phyloP scores from a whole-genome alignment of 2,888 invertebrate species.

The Cephonodes hylas region DNA sequence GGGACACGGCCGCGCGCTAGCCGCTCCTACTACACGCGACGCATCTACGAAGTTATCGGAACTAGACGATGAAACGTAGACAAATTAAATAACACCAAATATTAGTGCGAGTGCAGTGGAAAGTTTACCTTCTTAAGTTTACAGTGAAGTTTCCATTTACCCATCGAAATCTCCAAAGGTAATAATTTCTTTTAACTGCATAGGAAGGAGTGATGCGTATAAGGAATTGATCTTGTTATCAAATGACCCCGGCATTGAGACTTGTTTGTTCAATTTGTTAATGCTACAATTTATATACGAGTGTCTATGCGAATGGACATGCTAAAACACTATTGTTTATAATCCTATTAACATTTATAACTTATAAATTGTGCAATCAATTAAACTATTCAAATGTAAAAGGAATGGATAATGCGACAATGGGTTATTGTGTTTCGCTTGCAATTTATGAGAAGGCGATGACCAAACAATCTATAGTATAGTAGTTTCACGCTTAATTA shows the following conservation, averaged over 20 bases:
- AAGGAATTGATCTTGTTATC: conserved; percentile 44
- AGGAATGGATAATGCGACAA: neutral
- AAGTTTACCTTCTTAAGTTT: conserved; percentile 21
- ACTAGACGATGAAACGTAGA: neutral
- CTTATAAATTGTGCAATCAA: conserved; percentile 19
- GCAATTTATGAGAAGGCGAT: neutral
- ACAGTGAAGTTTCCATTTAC: conserved; percentile 14
- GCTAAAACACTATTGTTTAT: conserved; percentile 31
- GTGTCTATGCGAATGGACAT: conserved; percentile 37
- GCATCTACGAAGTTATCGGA: conserved; percentile 9
- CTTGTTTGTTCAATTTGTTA: conserved; percentile 59
- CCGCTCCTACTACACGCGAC: conserved; percentile 18
- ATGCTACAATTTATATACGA: conserved; percentile 36
- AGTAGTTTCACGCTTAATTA: too few species aligned
- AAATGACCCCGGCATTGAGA: conserved; percentile 55
- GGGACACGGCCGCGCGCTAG: conserved; percentile 41
- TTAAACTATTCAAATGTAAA: neutral
- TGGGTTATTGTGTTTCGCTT: neutral
- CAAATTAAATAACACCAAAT: neutral
- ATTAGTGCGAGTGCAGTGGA: neutral
- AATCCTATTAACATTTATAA: conserved; percentile 11
- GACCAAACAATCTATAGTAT: neutral
- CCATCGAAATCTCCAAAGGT: neutral
- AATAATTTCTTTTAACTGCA: conserved; percentile 9
- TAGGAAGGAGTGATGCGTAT: neutral